These are phyloP conservation scores for Phortica variegata DNA, from an alignment of 1,140 invertebrate species.

Conservation along the genomic window DNA sequence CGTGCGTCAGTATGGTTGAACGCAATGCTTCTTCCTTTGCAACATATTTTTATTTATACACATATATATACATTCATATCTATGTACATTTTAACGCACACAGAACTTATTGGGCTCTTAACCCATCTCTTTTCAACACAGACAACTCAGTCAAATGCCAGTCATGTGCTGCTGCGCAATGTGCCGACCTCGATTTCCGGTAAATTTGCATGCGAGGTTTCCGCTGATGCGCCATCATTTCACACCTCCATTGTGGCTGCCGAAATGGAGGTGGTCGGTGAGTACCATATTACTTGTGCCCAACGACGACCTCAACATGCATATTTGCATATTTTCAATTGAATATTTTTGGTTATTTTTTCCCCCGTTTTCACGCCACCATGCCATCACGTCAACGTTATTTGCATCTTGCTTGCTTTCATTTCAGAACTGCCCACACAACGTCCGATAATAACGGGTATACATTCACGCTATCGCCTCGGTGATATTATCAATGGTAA, in stretches of 20 bases:
- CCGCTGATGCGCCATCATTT: slow-evolving; percentile 81
- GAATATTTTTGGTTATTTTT: not conserved
- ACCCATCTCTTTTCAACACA: slow-evolving; percentile 34
- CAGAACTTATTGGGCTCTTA: not conserved
- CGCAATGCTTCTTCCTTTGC: not conserved
- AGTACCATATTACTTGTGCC: slow-evolving; percentile 41
- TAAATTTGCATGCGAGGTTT: slow-evolving; percentile 77
- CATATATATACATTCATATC: too few species aligned
- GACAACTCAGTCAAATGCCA: slow-evolving; percentile 64
- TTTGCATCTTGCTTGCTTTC: not conserved
- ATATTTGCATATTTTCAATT: not conserved
- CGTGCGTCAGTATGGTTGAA: not conserved
- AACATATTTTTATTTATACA: not conserved
- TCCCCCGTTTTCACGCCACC: not conserved
- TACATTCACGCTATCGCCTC: slow-evolving; percentile 69
- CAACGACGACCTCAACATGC: not conserved
- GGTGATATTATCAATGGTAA: slow-evolving; percentile 72
- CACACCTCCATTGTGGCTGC: slow-evolving; percentile 72
- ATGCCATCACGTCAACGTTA: too few species aligned
- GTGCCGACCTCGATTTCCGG: slow-evolving; percentile 67
- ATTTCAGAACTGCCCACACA: slow-evolving; percentile 67
- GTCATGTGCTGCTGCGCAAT: slow-evolving; percentile 62
- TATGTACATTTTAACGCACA: not conserved
- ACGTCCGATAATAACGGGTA: slow-evolving; percentile 69
- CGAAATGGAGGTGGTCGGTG: slow-evolving; percentile 74